Evolutionary conservation across 2,888 invertebrate genomes (phyloP), one percentile per base, ranked within the genome.

Genomic region (Netelia virgata): DNA sequence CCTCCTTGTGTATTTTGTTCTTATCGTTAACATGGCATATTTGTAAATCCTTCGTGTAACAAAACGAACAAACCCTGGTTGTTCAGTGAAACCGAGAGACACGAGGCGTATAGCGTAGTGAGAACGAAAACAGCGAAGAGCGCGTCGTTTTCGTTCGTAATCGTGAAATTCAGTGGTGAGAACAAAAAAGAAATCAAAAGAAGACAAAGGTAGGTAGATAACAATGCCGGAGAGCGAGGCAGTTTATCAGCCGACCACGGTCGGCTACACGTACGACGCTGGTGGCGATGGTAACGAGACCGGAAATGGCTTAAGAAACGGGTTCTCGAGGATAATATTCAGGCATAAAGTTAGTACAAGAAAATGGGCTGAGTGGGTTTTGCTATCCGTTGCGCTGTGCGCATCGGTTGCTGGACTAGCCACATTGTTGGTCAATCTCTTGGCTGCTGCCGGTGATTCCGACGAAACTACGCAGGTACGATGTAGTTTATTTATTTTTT

Each of bases 191-290:
- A 47, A 47, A 57, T 36, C 36, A 6, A 57, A 57, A 57, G 0
- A 57, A 18, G 18, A 16, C 16, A 18, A 18, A 18, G 18, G 55
- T n/a, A 55, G 55, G 16, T 57, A 57, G 16, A 18, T n/a, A 57
- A 64, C n/a, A 36, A 93, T 93, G 93, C 92, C 93, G 59, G 93
- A 93, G 84, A 93, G 92, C 76, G 92, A 92, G 82, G 93, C 93
- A 20, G 93, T 93, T 84, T 93, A 93, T 87, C 93, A 93, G 82
- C 93, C 93, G 70, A 93, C 93, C 2, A 93, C 93, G 28, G 93
- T 93, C 72, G 93, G 93, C 64, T 93, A 93, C 75, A 89, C 92
- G 5, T 93, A 93, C 76, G 93, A 93, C 57, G 89, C 89, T 66
- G 91, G 91, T 18, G 90, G 92, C 64, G 92, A 92, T 79, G 90